Evolutionary conservation across 2,113 vertebrate genomes (phyloP), one percentile per base, ranked within the genome.

Genomic region (Crotalus horridus): DNA sequence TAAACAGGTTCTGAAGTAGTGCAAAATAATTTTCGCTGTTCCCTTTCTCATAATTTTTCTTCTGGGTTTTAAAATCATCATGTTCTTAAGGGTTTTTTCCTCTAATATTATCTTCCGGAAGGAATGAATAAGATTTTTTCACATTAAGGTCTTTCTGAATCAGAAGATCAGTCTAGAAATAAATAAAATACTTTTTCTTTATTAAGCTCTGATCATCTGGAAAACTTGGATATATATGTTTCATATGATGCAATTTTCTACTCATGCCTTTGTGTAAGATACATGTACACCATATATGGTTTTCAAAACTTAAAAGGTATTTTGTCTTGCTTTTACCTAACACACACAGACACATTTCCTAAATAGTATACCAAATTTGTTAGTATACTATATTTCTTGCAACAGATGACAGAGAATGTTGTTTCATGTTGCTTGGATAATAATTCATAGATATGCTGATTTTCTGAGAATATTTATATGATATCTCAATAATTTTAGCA

Each of bases 121-220:
- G 87, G 74, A 29, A 64, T 2, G 17, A 24, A 58, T 54, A 64
- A 43, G 64, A 90, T 29, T 10, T 87, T 87, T 33, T 26, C 93
- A 56, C 54, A 94, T 94, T 87, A 91, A 94, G 48, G 91, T 93
- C 58, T 88, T 95, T 94, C 90, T 39, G 53, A 89, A 93, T 48
- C 81, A 90, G 23, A 9, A 29, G 48, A 43, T 95, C 24, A 92
- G 48, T 20, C 91, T 92, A 93, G 61, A 91, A 95, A 95, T 94
- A 69, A 69, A 69, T 15, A 69, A 69, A 29, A 88, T 51, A 26
- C 58, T 26, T 55, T 21, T 29, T 88, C 58, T 5, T 91, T 94
- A 69, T 15, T 89, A 81, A 81, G 58, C 74, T 33, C 55, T 89
- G 86, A 55, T 89, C 91, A 64, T 1, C 3, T 0, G 90, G 85